Conservation (phyloP, 1,140 invertebrate species). For the Panagrolaimus sp. region DNA sequence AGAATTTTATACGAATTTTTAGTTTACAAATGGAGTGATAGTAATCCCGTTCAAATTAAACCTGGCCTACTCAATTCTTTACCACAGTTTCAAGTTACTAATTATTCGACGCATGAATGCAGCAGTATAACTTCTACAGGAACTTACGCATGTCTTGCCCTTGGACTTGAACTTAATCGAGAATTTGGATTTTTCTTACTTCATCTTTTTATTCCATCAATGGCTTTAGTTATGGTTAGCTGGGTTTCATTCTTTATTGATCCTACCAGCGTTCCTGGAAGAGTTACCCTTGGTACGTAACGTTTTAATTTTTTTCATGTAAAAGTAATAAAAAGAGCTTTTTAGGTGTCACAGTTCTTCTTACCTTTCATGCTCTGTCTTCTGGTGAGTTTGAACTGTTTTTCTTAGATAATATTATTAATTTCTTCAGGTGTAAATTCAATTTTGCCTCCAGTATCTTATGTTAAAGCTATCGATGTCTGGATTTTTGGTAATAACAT, state of each 20-base stretch:
- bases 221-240: conserved; percentile 73
- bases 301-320: conserved; percentile 60
- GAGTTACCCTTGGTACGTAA: conserved; percentile 28
- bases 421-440: no score
- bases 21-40: conserved; percentile 82
- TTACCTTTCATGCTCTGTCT: conserved; percentile 90
- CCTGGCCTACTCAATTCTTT: conserved; percentile 27
- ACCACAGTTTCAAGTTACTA: not conserved
- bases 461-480: conserved; percentile 77
- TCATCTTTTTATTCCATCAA: conserved; percentile 69
- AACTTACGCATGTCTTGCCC: not conserved
- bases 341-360: conserved; percentile 77
- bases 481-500: conserved; percentile 80
- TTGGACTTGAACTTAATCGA: not conserved
- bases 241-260: conserved; percentile 65
- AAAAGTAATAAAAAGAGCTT: conserved; percentile 69
- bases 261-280: conserved; percentile 23
- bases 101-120: conserved; percentile 9
- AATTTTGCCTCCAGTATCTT: conserved; percentile 85
- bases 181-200: conserved; percentile 26
- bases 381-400: no score
- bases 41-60: conserved; percentile 48
- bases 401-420: no score
- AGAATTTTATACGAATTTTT: not conserved
- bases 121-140: not conserved